Conservation (phyloP, 2,797 vertebrate genomes). For the Mionectes olivaceus region DNA sequence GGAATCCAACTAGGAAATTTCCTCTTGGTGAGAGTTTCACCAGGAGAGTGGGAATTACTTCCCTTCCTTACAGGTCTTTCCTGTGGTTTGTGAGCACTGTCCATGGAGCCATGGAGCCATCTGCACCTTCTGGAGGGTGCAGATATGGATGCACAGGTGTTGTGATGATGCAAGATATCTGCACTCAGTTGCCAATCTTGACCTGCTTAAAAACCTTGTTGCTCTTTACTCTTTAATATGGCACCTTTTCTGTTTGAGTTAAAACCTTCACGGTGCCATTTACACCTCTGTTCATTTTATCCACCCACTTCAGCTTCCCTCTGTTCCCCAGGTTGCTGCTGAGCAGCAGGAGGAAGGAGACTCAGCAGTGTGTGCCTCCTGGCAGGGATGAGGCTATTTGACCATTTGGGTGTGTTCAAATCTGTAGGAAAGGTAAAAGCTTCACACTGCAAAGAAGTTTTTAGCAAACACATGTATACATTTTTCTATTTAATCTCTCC, state of each 20-base stretch:
- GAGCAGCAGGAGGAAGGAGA: not conserved
- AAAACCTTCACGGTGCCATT: not conserved
- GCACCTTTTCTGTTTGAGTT: not conserved
- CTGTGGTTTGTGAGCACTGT: not conserved
- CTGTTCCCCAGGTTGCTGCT: not conserved
- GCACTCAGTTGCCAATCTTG: not conserved
- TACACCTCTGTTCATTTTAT: not conserved
- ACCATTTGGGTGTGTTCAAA: not conserved
- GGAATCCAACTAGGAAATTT: not conserved
- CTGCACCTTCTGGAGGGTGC: not conserved
- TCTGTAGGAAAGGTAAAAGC: not conserved
- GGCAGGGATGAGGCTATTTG: not conserved
- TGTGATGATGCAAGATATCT: not conserved
- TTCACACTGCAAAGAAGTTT: not conserved
- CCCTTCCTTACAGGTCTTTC: not conserved
- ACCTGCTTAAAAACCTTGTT: rapidly evolving
- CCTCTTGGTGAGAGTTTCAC: not conserved
- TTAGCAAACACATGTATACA: not conserved
- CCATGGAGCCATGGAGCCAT: not conserved
- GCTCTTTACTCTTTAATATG: not conserved
- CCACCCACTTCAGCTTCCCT: rapidly evolving
- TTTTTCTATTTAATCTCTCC: not conserved
- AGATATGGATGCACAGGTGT: not conserved
- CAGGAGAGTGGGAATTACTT: not conserved
- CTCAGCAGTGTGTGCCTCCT: not conserved